Conservation (phyloP, 2,113 vertebrate species). For the Puma concolor region DNA sequence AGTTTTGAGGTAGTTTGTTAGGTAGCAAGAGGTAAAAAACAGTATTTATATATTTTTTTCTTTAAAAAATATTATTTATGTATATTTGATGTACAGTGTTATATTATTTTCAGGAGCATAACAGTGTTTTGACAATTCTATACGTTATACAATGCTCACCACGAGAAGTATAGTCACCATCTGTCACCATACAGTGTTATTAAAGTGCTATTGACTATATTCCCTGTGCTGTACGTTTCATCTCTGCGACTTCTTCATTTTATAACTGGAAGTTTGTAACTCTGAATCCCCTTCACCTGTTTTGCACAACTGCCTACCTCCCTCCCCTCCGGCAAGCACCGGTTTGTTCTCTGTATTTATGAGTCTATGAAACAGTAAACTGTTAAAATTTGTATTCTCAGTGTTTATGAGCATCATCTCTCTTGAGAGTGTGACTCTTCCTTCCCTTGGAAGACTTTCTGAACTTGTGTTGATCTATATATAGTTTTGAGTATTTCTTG, state of each 20-base stretch:
- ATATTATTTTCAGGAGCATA: neutral
- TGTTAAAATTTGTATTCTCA: neutral
- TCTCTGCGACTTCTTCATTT: neutral
- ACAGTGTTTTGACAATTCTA: neutral
- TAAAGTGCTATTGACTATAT: neutral
- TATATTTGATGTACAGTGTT: neutral
- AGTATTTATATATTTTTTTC: neutral
- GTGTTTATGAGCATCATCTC: neutral
- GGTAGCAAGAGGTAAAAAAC: neutral
- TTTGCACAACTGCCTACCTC: neutral
- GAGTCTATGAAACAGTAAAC: neutral
- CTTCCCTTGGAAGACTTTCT: neutral
- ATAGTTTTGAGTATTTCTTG: conserved; percentile 16
- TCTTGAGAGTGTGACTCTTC: neutral
- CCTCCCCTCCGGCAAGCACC: neutral
- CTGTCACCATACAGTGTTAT: neutral
- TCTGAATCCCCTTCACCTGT: neutral
- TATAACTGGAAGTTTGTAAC: neutral
- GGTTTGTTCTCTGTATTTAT: neutral
- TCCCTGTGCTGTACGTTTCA: neutral
- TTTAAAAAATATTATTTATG: neutral
- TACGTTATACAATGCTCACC: neutral
- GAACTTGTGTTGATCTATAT: neutral
- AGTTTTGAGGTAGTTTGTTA: neutral
- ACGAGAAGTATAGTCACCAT: neutral